Percentiles rank a stretch among this genome's conserved stretches.
phyloP scores from a whole-genome alignment of 2,888 invertebrate species.

The Scrobipalpa costella region DNA sequence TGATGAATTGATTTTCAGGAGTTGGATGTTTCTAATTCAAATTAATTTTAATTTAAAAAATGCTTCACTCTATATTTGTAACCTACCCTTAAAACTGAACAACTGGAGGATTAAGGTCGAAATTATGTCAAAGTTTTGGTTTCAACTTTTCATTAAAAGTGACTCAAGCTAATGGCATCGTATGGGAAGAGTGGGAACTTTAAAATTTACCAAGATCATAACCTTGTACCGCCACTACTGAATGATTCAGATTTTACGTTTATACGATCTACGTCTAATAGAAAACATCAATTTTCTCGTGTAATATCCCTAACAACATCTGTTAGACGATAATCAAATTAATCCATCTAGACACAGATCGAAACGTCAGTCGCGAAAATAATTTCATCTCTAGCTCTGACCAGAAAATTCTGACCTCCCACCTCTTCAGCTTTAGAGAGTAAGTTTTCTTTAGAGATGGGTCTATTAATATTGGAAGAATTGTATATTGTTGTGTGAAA shows the following conservation, averaged over 20 bases:
- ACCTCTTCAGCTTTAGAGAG: neutral
- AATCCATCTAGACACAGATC: constrained; percentile 79
- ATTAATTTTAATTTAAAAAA: too few species aligned
- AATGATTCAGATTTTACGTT: too few species aligned
- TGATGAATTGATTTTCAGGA: neutral
- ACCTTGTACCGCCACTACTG: too few species aligned
- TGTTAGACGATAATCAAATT: constrained; percentile 77
- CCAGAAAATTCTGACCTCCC: neutral
- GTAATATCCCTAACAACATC: constrained; percentile 53
- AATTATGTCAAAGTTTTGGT: too few species aligned
- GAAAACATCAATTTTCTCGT: constrained; percentile 21
- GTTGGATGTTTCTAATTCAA: too few species aligned
- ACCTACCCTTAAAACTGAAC: too few species aligned
- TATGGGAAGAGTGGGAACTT: too few species aligned
- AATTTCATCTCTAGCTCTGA: constrained; percentile 60
- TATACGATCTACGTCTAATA: neutral
- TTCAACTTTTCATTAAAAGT: too few species aligned
- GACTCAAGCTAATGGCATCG: too few species aligned
- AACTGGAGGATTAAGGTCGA: too few species aligned
- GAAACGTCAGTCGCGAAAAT: constrained; percentile 78
- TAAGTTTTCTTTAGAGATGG: neutral
- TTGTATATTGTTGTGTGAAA: neutral
- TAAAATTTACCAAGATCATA: too few species aligned
- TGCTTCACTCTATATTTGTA: too few species aligned
- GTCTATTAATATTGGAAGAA: neutral